Evolutionary conservation across 2,797 vertebrate genomes (phyloP).

Genomic region (Oryzias dopingdopingensis): DNA sequence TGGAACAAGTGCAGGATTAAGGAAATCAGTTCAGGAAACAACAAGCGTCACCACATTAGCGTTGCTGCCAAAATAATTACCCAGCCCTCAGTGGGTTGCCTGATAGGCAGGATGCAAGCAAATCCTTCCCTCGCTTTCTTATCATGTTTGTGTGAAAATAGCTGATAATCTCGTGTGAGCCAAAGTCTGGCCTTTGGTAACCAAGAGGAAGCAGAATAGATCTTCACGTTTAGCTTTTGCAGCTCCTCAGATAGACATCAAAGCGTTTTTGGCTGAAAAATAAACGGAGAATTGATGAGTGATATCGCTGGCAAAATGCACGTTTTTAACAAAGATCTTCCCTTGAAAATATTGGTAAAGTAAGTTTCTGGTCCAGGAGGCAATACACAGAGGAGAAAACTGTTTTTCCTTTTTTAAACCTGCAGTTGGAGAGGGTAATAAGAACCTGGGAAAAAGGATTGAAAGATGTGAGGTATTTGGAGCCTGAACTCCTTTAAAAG

Average conservation of each 20-base stretch:
- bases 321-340: too few relatives aligned
- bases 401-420: conserved; percentile 30
- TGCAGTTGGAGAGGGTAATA: conserved; percentile 1
- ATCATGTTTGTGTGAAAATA: conserved; percentile 61
- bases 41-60: conserved; percentile 71
- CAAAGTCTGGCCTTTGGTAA: conserved; percentile 53
- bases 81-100: conserved; percentile 52
- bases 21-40: conserved; percentile 76
- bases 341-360: too few relatives aligned
- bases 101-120: conserved; percentile 65
- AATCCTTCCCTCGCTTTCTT: conserved; percentile 49
- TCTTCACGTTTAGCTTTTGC: conserved; percentile 31
- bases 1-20: conserved; percentile 73
- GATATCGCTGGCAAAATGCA: too few relatives aligned
- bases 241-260: conserved; percentile 59
- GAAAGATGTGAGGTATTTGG: conserved; percentile 27
- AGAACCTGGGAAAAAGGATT: conserved; percentile 14
- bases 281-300: background rate
- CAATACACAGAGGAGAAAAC: conserved; percentile 25
- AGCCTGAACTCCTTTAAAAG: conserved; percentile 58
- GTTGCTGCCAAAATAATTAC: conserved; percentile 69
- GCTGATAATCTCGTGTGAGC: conserved; percentile 62
- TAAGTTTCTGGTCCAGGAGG: conserved; percentile 29
- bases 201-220: conserved; percentile 52
- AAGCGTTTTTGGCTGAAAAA: conserved; percentile 44